A percentile compares a stretch with the other conserved stretches of the same genome.
Evolutionary conservation across 2,888 invertebrate species (phyloP).

Genomic region (Meteorus colon): DNA sequence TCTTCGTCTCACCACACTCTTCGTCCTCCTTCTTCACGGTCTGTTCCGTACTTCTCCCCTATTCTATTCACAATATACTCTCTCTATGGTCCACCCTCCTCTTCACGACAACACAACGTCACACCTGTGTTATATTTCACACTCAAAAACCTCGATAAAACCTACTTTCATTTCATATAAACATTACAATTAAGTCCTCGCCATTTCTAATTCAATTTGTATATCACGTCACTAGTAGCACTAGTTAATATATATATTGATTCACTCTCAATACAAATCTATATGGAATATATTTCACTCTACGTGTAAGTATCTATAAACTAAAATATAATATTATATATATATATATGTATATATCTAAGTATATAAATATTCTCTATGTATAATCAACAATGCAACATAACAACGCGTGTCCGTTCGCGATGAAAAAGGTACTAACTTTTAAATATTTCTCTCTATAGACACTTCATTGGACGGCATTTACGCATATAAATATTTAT

Average conservation of each 20-base stretch:
- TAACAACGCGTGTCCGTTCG: constrained; percentile 32
- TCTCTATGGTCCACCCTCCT: neutral
- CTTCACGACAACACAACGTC: neutral
- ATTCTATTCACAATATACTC: neutral
- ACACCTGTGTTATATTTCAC: neutral
- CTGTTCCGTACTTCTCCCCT: neutral
- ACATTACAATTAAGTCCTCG: neutral
- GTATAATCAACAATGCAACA: constrained; percentile 36
- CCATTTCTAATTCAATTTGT: constrained; percentile 24
- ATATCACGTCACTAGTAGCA: constrained; percentile 12
- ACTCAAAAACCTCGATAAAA: neutral
- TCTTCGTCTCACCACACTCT: neutral
- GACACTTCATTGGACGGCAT: constrained; percentile 42
- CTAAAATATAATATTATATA: neutral
- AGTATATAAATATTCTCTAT: constrained; percentile 28
- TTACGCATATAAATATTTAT: constrained; percentile 38
- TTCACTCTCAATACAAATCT: neutral
- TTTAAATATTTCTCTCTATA: constrained; percentile 30
- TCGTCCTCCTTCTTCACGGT: neutral
- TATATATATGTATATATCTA: constrained; percentile 15
- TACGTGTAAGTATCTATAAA: neutral
- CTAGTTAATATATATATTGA: neutral
- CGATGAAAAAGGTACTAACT: constrained; percentile 30
- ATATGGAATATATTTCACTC: constrained; percentile 21
- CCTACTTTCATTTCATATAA: neutral